These are phyloP conservation scores for Escarpia spicata DNA, from an alignment of 2,888 invertebrate genomes.

Conservation along the genomic window DNA sequence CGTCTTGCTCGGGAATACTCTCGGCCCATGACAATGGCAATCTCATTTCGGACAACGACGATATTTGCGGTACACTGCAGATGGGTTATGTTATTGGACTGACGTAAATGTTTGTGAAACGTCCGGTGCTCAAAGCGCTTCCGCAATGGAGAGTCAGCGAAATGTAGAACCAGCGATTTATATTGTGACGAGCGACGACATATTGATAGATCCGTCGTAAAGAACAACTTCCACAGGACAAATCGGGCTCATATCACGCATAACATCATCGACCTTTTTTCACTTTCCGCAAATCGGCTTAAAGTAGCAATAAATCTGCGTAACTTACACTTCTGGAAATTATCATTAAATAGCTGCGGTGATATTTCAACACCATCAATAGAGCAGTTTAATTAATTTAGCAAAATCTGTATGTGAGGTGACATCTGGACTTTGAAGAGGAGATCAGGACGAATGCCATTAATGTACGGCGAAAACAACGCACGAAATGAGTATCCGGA, in stretches of 20 bases:
- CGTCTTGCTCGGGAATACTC: background rate
- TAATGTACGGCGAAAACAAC: background rate
- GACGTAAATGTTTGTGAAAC: background rate
- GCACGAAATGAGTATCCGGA: background rate
- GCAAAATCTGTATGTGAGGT: background rate
- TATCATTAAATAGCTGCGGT: background rate
- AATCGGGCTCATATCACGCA: too few species aligned
- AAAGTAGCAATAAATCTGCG: too few species aligned
- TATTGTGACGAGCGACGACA: background rate
- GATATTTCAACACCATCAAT: background rate
- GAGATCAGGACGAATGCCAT: background rate
- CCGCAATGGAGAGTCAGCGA: background rate
- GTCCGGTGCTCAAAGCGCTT: background rate
- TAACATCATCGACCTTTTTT: too few species aligned
- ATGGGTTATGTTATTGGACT: background rate
- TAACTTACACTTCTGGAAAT: background rate
- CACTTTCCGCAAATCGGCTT: too few species aligned
- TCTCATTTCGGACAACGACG: background rate
- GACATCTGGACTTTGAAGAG: background rate
- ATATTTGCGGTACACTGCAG: background rate
- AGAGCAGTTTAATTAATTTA: background rate
- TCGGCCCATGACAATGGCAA: background rate
- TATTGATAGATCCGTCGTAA: too few species aligned
- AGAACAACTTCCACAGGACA: too few species aligned
- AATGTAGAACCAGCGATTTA: background rate